phyloP scores from a whole-genome alignment of 2,797 vertebrate genomes.

The Rhabdophis nuchalis region DNA sequence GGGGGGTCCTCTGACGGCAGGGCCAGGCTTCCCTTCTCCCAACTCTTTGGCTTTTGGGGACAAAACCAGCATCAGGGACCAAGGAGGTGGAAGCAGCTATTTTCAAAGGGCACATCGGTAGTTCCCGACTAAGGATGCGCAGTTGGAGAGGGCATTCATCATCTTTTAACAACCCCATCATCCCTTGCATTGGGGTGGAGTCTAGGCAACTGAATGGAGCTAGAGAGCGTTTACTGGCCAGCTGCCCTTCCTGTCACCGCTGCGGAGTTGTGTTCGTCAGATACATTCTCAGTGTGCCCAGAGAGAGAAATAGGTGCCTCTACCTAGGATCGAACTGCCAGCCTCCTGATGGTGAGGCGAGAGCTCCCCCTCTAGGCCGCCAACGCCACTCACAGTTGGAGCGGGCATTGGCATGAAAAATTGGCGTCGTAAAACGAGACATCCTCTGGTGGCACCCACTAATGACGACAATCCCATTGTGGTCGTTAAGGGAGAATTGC shows the following conservation, averaged over 20 bases:
- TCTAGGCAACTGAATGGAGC: no score
- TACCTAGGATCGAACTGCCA: no score
- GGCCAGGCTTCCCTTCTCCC: not conserved
- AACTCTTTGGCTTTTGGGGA: not conserved
- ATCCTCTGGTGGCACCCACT: not conserved
- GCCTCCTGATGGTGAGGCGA: no score
- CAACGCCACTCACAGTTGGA: no score
- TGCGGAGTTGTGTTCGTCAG: no score
- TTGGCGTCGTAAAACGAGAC: not conserved
- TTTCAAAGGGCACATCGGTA: not conserved
- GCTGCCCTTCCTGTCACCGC: no score
- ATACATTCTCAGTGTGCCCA: no score
- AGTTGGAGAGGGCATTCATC: not conserved
- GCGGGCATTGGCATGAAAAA: not conserved
- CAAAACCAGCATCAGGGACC: not conserved
- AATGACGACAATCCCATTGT: not conserved
- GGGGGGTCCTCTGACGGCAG: not conserved
- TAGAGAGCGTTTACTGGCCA: no score
- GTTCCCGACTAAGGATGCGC: no score
- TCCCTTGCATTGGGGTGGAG: no score
- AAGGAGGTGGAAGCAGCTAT: not conserved
- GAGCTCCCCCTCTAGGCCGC: no score
- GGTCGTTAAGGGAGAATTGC: not conserved
- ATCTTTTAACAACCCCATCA: not conserved
- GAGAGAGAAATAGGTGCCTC: no score